A percentile compares a stretch with the other conserved stretches of the same genome.
Evolutionary conservation across 1,140 invertebrate genomes (phyloP).

Genomic region (Solen grandis): DNA sequence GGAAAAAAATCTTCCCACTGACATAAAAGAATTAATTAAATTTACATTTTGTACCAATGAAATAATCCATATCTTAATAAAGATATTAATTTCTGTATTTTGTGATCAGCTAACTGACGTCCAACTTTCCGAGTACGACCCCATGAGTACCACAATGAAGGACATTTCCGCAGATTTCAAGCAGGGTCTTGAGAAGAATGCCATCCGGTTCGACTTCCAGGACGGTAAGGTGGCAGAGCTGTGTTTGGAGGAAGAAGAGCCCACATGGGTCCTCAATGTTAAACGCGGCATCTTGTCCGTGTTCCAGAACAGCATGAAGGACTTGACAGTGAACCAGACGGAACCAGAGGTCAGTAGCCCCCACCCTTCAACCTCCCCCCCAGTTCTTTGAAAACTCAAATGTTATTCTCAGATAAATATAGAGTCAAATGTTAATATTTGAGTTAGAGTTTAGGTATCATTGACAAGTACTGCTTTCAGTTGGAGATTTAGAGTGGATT

Average conservation of each 20-base stretch:
- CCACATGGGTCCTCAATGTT: slow-evolving; percentile 91
- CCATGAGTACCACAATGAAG: neutral
- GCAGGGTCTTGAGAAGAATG: slow-evolving; percentile 67
- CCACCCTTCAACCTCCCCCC: neutral
- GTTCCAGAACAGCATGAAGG: slow-evolving; percentile 91
- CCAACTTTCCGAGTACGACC: slow-evolving; percentile 35
- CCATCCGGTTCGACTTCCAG: slow-evolving; percentile 81
- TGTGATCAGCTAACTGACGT: slow-evolving; percentile 31
- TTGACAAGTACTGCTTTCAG: no score
- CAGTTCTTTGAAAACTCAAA: neutral
- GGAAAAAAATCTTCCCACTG: no score
- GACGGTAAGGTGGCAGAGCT: slow-evolving; percentile 80
- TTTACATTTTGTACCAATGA: no score
- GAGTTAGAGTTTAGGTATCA: neutral
- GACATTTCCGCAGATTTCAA: slow-evolving; percentile 39
- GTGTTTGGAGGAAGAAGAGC: slow-evolving; percentile 83
- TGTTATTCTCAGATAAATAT: neutral
- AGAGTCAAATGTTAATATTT: neutral
- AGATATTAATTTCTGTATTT: no score
- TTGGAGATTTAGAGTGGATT: no score
- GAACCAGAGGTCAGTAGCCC: slow-evolving; percentile 73
- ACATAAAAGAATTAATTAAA: no score
- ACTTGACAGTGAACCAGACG: slow-evolving; percentile 89
- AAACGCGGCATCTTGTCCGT: slow-evolving; percentile 92
- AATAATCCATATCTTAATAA: no score